These are phyloP conservation scores for Oeneis ivallda DNA, from an alignment of 2,888 invertebrate genomes.

Conservation along the genomic window DNA sequence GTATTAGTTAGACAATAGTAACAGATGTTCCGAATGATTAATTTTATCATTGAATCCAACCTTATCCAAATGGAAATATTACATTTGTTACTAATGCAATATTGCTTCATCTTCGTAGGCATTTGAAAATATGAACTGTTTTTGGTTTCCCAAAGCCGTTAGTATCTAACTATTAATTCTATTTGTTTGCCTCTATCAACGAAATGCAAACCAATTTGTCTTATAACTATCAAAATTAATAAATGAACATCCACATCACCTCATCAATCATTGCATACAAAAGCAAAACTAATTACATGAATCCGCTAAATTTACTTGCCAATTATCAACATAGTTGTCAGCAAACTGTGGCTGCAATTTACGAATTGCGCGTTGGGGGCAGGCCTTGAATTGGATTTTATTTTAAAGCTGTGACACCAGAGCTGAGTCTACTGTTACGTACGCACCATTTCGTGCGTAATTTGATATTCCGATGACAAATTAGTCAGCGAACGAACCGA, in stretches of 20 bases:
- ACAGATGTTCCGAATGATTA: too few species aligned
- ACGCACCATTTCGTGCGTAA: constrained; percentile 77
- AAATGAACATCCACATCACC: constrained; percentile 20
- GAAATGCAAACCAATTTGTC: neutral
- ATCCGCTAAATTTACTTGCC: constrained; percentile 63
- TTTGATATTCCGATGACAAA: constrained; percentile 81
- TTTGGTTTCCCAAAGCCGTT: neutral
- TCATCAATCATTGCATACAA: constrained; percentile 42
- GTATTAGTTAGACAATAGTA: too few species aligned
- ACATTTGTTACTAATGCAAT: too few species aligned
- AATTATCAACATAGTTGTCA: constrained; percentile 58
- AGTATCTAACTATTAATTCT: neutral
- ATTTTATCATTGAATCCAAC: too few species aligned
- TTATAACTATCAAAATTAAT: constrained; percentile 9
- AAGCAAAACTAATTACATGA: constrained; percentile 45
- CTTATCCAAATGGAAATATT: too few species aligned
- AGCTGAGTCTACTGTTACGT: constrained; percentile 70
- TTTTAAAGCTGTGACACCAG: constrained; percentile 69
- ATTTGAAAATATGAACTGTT: too few species aligned
- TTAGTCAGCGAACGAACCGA: constrained; percentile 67
- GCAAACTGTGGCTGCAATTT: constrained; percentile 58
- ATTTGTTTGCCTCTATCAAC: neutral
- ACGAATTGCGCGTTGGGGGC: constrained; percentile 53
- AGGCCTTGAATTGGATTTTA: constrained; percentile 69
- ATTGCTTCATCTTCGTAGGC: too few species aligned